Evolutionary conservation across 1,140 invertebrate species (phyloP).

Genomic region (Popillia japonica): DNA sequence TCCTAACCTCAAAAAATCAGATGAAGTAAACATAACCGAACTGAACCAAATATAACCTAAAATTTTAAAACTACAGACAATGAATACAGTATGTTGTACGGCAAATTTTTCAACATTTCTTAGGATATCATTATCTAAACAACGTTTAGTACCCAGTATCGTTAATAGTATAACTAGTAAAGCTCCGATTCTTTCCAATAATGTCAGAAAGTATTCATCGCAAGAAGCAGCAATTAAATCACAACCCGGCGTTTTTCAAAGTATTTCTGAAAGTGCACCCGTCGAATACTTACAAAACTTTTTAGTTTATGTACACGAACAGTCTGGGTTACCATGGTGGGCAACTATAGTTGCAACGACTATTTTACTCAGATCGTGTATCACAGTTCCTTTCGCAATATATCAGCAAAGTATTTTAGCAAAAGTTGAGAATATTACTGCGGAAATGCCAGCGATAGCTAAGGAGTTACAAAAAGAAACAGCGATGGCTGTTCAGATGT

Average conservation of each 20-base stretch:
- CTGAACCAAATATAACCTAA: not conserved
- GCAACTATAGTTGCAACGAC: constrained; percentile 77
- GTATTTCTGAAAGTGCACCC: constrained; percentile 71
- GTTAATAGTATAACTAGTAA: not conserved
- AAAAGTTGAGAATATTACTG: constrained; percentile 75
- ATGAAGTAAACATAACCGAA: not conserved
- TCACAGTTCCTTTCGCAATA: constrained; percentile 79
- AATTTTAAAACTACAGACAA: not conserved
- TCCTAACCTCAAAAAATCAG: not conserved
- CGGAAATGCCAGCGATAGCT: constrained; percentile 75
- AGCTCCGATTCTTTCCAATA: not conserved
- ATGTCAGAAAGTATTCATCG: not conserved
- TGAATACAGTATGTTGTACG: not conserved
- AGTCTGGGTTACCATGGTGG: constrained; percentile 84
- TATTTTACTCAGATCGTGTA: constrained; percentile 67
- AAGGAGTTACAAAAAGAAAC: constrained; percentile 77
- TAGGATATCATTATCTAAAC: not conserved
- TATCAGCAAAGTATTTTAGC: constrained; percentile 78
- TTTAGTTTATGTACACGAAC: constrained; percentile 73
- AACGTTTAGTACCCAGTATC: not conserved
- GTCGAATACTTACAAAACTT: constrained; percentile 73
- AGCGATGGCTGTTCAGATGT: constrained; percentile 69
- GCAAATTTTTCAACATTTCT: not conserved
- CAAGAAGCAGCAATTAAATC: constrained; percentile 57
- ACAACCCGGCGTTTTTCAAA: constrained; percentile 64